Percentiles rank a stretch among this genome's conserved stretches.
Evolutionary conservation across 2,888 invertebrate species (phyloP).

Genomic region (Steinernema hermaphroditum): DNA sequence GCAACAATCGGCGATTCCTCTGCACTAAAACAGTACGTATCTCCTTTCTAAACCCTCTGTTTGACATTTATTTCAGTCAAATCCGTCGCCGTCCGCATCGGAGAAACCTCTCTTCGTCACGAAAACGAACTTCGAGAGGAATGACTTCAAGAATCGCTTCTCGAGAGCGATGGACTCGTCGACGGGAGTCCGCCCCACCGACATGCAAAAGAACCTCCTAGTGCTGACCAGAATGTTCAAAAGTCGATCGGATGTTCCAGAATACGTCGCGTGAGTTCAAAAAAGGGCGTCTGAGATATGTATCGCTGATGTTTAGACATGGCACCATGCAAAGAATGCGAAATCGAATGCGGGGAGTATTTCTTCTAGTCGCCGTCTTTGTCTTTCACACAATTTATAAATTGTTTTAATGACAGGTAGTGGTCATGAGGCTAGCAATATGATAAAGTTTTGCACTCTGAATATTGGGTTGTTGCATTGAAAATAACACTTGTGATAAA

Average conservation of each 20-base stretch:
- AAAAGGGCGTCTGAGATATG: neutral
- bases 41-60: too few species aligned
- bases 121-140: neutral
- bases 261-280: slow-evolving; percentile 8
- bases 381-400: slow-evolving; percentile 22
- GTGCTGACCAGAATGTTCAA: slow-evolving; percentile 5
- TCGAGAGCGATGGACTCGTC: slow-evolving; percentile 17
- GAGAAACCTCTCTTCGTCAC: slow-evolving; percentile 13
- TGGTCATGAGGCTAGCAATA: too few species aligned
- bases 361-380: slow-evolving; percentile 2
- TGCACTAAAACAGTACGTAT: too few species aligned
- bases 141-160: slow-evolving; percentile 24
- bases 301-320: neutral
- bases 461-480: too few species aligned
- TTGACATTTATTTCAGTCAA: neutral
- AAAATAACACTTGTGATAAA: too few species aligned
- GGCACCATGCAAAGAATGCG: slow-evolving; percentile 11
- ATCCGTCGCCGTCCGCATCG: neutral
- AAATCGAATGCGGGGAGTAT: slow-evolving; percentile 15
- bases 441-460: too few species aligned
- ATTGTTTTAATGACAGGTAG: neutral
- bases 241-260: neutral
- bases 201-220: neutral
- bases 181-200: neutral
- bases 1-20: neutral